A percentile compares a stretch with the other conserved stretches of the same genome.
These are phyloP conservation scores for Phataginus tetradactyla DNA, from an alignment of 2,797 vertebrate species.

Conservation along the genomic window DNA sequence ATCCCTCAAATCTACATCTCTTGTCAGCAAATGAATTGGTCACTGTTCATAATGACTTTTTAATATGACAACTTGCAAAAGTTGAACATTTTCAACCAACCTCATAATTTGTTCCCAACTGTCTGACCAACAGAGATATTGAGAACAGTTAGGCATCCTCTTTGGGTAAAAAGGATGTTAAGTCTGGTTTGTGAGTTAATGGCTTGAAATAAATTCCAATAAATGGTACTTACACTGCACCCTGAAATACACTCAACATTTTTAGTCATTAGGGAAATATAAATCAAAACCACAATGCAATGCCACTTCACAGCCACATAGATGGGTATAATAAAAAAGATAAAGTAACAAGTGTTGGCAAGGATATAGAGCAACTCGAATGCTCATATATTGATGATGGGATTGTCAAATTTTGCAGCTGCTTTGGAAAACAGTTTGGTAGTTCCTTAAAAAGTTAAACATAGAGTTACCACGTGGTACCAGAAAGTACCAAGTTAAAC, in stretches of 20 bases:
- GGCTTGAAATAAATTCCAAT: background rate
- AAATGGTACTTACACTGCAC: background rate
- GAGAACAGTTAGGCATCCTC: background rate
- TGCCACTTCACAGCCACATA: background rate
- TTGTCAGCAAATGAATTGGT: background rate
- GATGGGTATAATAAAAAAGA: background rate
- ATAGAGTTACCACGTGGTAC: background rate
- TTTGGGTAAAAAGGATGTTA: background rate
- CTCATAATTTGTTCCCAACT: background rate
- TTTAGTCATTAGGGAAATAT: background rate
- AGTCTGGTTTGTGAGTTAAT: background rate
- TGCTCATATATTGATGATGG: background rate
- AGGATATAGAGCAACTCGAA: background rate
- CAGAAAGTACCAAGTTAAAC: no score
- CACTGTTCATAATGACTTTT: background rate
- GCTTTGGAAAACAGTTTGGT: background rate
- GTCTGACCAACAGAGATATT: background rate
- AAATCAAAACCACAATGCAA: background rate
- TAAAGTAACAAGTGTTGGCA: background rate
- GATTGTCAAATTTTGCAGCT: background rate
- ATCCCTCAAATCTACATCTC: background rate
- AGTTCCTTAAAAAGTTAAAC: background rate
- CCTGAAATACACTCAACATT: background rate
- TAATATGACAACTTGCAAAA: constrained; percentile 36
- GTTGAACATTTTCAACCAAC: background rate